Percentiles rank a stretch among this genome's conserved stretches.
These are phyloP conservation scores for Trachurus trachurus DNA, from an alignment of 2,797 vertebrate species.

Conservation along the genomic window DNA sequence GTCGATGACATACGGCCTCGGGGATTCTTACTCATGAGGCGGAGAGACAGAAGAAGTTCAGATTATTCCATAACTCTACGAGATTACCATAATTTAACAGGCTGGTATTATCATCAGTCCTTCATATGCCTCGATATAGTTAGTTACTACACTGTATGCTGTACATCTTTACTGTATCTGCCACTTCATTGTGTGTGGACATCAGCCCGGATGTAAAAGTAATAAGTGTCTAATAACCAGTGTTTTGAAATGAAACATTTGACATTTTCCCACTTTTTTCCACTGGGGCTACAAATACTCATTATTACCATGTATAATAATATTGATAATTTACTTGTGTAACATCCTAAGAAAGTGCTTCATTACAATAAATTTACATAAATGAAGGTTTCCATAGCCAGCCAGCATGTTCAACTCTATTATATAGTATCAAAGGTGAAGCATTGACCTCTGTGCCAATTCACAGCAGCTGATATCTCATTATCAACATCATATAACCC, in stretches of 20 bases:
- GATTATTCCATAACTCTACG: background rate
- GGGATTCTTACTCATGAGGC: conserved; percentile 6
- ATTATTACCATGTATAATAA: background rate
- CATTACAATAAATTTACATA: background rate
- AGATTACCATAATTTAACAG: background rate
- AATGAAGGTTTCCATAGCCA: background rate
- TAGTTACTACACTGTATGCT: background rate
- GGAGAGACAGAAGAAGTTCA: background rate
- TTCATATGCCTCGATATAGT: background rate
- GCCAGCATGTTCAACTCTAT: background rate
- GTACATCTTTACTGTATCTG: background rate
- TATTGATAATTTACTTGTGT: background rate
- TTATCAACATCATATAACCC: background rate
- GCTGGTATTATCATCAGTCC: background rate
- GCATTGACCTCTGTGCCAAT: background rate
- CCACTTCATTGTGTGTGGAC: background rate
- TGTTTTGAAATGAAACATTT: background rate
- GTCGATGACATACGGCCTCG: background rate
- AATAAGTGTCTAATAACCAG: background rate
- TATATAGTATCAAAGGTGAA: background rate
- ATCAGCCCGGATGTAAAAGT: background rate
- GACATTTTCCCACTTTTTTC: conserved; percentile 1
- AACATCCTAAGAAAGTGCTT: background rate
- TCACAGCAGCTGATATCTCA: background rate
- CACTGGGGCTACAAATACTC: background rate